Base-by-base conservation (phyloP, 2,888 invertebrate genomes). In the Drosophila ezoana region DNA sequence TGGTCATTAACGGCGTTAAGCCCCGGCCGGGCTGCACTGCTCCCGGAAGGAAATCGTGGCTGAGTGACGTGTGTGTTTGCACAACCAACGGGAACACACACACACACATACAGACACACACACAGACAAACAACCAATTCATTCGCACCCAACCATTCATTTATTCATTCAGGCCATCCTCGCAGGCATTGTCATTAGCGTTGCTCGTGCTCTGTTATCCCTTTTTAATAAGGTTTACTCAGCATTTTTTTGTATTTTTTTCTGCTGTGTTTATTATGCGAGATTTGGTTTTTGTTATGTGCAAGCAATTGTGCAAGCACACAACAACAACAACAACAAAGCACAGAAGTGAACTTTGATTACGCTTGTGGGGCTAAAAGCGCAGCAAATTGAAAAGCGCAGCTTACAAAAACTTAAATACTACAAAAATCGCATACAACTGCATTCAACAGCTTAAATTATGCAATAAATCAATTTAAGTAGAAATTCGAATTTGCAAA, bases 221-320 rank as follows among this genome's bases (percentile, higher is more conserved):
- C 89, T 85, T 87, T 85, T 85, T 85, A 85, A 85, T 85, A 85
- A 85, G 85, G 85, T 85, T 85, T 89, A 89, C 85, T 85, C 85
- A 87, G 85, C 85, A 89, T 70, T 87, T 70, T 87, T 85, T 81
- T 65, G 77, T 72, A 57, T 53, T 65, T 45, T 43, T 54, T 63
- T 23, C 57, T 60, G 64, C 57, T 57, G 45, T 76, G 77, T 81
- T 81, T 84, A 79, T 81, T 87, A 81, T 87, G 81, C 53, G 67
- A 81, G 84, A 76, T 84, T 87, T 84, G 76, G 51, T 74, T 63
- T 79, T 71, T 79, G 64, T 79, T 71, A 61, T 79, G 67, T 54
- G 73, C 72, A 68, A 65, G 65, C 75, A 78, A 78, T 77, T 77
- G 78, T 74, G 77, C 71, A 64, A 64, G 57, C 71, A 41, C 57